Percentiles rank a stretch among this genome's conserved stretches.
These are phyloP conservation scores for Pelagia noctiluca DNA, from an alignment of 30 jellyfish, hydroid and myxozoan species.

Conservation along the genomic window DNA sequence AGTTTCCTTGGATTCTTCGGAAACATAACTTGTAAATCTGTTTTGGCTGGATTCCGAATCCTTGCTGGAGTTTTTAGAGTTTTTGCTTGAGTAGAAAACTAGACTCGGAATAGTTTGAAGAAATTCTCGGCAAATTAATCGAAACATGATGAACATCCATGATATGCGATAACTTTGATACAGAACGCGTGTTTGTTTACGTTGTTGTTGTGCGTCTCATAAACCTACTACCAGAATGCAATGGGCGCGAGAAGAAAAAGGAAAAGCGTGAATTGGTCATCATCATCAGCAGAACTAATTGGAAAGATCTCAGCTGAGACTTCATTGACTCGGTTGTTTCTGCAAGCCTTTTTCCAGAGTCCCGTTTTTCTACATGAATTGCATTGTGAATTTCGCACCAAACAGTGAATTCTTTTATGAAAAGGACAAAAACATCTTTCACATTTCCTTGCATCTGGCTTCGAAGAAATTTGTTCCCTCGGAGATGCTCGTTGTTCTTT, in stretches of 20 bases:
- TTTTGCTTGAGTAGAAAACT: no score
- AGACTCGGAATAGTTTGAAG: no score
- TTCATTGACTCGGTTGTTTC: no score
- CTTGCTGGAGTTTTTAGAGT: no score
- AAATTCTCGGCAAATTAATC: no score
- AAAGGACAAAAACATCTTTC: conserved; percentile 17
- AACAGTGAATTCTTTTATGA: conserved; percentile 34
- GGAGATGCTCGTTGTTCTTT: background rate
- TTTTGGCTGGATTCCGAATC: no score
- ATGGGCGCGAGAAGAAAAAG: background rate
- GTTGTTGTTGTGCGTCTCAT: background rate
- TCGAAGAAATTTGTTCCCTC: background rate
- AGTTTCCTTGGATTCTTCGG: no score
- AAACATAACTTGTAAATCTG: no score
- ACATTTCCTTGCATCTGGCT: conserved; percentile 17
- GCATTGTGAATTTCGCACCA: conserved; percentile 25
- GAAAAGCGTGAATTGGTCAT: background rate
- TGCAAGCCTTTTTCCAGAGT: conserved; percentile 53
- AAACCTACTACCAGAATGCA: background rate
- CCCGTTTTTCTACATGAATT: conserved; percentile 37
- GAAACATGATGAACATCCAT: no score
- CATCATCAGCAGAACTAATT: no score
- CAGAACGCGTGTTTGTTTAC: background rate
- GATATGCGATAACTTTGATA: no score
- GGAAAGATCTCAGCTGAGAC: no score